These are phyloP conservation scores for Ranitomeya variabilis DNA, from an alignment of 2,113 vertebrate genomes.

Conservation along the genomic window DNA sequence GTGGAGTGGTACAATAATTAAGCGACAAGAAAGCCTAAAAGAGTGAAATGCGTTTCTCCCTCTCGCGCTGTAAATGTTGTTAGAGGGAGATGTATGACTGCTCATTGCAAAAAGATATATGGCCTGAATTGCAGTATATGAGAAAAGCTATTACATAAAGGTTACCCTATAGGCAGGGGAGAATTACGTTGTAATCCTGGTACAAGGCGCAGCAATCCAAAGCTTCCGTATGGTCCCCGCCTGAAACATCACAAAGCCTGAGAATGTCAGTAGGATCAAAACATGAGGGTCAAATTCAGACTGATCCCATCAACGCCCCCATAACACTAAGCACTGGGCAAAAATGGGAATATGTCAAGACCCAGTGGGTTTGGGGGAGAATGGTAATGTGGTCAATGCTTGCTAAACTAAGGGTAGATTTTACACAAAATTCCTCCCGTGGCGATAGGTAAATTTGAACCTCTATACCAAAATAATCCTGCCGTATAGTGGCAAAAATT, in stretches of 20 bases:
- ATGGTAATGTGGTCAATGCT: too few relatives aligned
- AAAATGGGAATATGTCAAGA: too few relatives aligned
- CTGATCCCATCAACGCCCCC: not conserved
- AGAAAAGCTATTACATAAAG: conserved; percentile 29
- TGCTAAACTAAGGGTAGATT: too few relatives aligned
- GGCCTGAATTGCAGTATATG: not conserved
- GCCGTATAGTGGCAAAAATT: too few relatives aligned
- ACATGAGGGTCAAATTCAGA: too few relatives aligned
- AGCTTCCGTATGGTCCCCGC: not conserved
- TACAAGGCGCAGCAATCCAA: not conserved
- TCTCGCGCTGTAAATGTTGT: not conserved
- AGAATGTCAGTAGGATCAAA: not conserved
- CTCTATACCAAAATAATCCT: too few relatives aligned
- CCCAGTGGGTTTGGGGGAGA: too few relatives aligned
- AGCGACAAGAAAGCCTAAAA: conserved; percentile 1
- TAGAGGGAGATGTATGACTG: conserved; percentile 14
- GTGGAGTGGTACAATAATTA: not conserved
- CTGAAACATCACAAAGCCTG: not conserved
- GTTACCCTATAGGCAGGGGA: not conserved
- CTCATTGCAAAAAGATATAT: conserved; percentile 24
- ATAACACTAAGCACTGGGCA: too few relatives aligned
- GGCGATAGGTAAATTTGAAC: too few relatives aligned
- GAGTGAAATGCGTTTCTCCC: not conserved
- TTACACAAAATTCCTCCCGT: too few relatives aligned
- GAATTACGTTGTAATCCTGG: not conserved